Conservation (phyloP, 2,888 invertebrate species). For the Cephus spinipes region DNA sequence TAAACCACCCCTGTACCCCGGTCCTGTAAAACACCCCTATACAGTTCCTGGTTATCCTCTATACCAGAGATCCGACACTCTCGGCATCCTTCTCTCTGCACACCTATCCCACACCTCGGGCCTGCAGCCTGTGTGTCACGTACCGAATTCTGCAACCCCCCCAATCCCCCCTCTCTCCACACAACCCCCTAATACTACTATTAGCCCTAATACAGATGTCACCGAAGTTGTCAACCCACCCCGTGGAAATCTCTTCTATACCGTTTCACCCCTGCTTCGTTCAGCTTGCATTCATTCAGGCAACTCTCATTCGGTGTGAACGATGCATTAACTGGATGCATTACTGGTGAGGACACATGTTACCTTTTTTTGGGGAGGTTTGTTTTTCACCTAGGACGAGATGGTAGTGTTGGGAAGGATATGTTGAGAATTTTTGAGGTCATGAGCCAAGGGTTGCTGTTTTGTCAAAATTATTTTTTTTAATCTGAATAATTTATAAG, state of each 20-base stretch:
- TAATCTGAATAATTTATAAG: no score
- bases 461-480: neutral
- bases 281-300: neutral
- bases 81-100: conserved; percentile 18
- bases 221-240: conserved; percentile 37
- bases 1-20: conserved; percentile 3
- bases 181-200: conserved; percentile 45
- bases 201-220: conserved; percentile 64
- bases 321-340: conserved; percentile 6
- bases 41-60: neutral
- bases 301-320: neutral
- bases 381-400: neutral
- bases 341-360: neutral
- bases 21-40: conserved; percentile 4
- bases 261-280: neutral
- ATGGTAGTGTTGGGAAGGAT: neutral
- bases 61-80: conserved; percentile 10
- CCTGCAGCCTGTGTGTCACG: conserved; percentile 47
- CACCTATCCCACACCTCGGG: conserved; percentile 26
- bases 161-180: conserved; percentile 22
- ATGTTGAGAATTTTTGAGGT: neutral
- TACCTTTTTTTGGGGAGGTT: neutral
- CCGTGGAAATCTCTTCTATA: neutral
- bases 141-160: conserved; percentile 32
- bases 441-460: neutral